Conservation (phyloP, 2,113 vertebrate genomes). For the Zapus hudsonius region DNA sequence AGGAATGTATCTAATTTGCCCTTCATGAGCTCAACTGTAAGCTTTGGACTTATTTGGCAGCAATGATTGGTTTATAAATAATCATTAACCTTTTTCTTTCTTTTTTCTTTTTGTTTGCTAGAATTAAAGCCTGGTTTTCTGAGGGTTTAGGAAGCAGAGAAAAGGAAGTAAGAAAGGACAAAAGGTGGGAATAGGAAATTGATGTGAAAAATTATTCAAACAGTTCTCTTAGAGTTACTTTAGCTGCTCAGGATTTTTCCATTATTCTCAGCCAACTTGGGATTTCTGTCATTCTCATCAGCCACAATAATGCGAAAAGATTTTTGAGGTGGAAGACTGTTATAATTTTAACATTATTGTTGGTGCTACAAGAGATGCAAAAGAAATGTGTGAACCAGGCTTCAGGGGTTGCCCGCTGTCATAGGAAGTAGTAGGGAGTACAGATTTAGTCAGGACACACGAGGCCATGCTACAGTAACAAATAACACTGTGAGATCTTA, state of each 20-base stretch:
- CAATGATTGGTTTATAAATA: slow-evolving; percentile 49
- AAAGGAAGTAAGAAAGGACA: neutral
- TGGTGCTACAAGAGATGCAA: neutral
- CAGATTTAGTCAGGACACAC: neutral
- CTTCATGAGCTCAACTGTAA: neutral
- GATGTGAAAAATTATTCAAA: slow-evolving; percentile 26
- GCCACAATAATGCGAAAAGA: neutral
- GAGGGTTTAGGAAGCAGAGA: neutral
- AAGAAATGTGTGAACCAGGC: neutral
- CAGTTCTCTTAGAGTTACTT: slow-evolving; percentile 13
- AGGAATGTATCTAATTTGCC: slow-evolving; percentile 31
- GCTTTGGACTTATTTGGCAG: slow-evolving; percentile 22
- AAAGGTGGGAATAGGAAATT: slow-evolving; percentile 43
- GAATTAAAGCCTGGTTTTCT: slow-evolving; percentile 43
- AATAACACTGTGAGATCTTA: neutral
- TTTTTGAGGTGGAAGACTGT: neutral
- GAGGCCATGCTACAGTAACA: neutral
- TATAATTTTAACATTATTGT: neutral
- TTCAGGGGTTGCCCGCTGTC: neutral
- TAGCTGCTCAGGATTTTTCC: neutral
- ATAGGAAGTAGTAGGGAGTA: neutral
- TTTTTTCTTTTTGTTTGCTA: slow-evolving; percentile 25
- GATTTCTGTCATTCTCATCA: slow-evolving; percentile 33
- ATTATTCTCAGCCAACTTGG: slow-evolving; percentile 3
- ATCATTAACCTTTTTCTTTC: slow-evolving; percentile 49